Conservation (phyloP, 2,113 vertebrate genomes). For the Corynorhinus townsendii region DNA sequence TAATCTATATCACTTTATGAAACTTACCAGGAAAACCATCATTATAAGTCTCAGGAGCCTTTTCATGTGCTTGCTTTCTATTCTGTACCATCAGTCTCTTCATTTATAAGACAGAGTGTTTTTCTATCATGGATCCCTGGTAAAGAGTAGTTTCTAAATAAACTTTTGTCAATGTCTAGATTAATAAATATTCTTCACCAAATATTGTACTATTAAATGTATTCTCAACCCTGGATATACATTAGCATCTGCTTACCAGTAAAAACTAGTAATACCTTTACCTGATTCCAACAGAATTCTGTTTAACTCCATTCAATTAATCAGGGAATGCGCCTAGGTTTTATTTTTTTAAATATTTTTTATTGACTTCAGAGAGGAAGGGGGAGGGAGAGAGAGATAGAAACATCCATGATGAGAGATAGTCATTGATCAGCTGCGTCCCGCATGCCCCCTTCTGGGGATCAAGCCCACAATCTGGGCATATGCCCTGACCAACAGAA, state of each 20-base stretch:
- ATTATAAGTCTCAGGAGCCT: neutral
- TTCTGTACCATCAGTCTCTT: neutral
- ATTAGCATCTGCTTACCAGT: neutral
- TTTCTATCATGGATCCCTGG: neutral
- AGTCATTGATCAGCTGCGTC: too few relatives aligned
- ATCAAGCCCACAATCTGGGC: too few relatives aligned
- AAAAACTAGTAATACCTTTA: neutral
- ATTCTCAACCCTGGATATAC: neutral
- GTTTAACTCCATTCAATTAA: neutral
- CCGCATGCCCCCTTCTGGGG: too few relatives aligned
- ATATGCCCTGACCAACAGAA: too few relatives aligned
- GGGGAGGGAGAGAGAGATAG: too few relatives aligned
- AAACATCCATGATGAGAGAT: too few relatives aligned
- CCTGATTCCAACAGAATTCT: neutral
- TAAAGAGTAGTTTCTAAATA: constrained; percentile 6
- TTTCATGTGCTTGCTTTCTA: neutral
- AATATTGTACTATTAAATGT: neutral
- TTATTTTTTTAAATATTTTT: too few relatives aligned
- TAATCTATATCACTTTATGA: neutral
- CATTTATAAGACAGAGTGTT: neutral
- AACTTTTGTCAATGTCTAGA: neutral
- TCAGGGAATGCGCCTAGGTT: neutral
- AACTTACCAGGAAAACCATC: neutral
- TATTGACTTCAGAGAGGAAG: too few relatives aligned
- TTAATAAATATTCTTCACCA: neutral